phyloP scores from a whole-genome alignment of 2,113 vertebrate genomes.

The Colaptes auratus region DNA sequence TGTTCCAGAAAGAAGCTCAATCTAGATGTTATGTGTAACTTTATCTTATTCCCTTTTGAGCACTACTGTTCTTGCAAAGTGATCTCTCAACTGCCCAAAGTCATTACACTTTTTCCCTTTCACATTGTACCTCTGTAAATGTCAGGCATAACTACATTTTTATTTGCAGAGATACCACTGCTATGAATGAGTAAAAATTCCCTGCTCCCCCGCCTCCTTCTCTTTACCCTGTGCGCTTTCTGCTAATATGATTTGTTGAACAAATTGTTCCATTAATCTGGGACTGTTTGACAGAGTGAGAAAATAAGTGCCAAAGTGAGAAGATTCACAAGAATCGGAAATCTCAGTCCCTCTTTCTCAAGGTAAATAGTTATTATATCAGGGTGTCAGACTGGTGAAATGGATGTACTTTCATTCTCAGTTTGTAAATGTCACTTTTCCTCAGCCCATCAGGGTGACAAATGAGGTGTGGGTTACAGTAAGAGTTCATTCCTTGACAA shows the following conservation, averaged over 20 bases:
- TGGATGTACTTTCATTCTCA: constrained; percentile 90
- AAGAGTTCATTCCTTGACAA: constrained; percentile 87
- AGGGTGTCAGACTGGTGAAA: constrained; percentile 87
- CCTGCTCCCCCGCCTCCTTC: constrained; percentile 80
- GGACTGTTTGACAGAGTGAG: constrained; percentile 87
- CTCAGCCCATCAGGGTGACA: constrained; percentile 95
- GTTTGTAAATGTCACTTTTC: constrained; percentile 98
- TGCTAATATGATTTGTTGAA: constrained; percentile 93
- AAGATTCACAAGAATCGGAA: constrained; percentile 87
- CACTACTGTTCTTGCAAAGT: constrained; percentile 77
- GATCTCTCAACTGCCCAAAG: constrained; percentile 85
- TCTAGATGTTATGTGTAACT: constrained; percentile 82
- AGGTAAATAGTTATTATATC: constrained; percentile 99
- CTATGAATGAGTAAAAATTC: constrained; percentile 85
- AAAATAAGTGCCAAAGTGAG: constrained; percentile 87
- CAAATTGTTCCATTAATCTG: constrained; percentile 95
- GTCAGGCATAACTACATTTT: constrained; percentile 93
- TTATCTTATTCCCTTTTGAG: constrained; percentile 84
- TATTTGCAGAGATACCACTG: constrained; percentile 89
- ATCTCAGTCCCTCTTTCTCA: constrained; percentile 89
- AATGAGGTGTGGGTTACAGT: constrained; percentile 91
- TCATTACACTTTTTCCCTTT: constrained; percentile 88
- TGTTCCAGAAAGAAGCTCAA: constrained; percentile 78
- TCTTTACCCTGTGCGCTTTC: constrained; percentile 86
- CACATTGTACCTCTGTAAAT: constrained; percentile 89